Evolutionary conservation across 2,113 vertebrate genomes (phyloP), one percentile per base, ranked within the genome.

Genomic region (Chaetodon auriga): DNA sequence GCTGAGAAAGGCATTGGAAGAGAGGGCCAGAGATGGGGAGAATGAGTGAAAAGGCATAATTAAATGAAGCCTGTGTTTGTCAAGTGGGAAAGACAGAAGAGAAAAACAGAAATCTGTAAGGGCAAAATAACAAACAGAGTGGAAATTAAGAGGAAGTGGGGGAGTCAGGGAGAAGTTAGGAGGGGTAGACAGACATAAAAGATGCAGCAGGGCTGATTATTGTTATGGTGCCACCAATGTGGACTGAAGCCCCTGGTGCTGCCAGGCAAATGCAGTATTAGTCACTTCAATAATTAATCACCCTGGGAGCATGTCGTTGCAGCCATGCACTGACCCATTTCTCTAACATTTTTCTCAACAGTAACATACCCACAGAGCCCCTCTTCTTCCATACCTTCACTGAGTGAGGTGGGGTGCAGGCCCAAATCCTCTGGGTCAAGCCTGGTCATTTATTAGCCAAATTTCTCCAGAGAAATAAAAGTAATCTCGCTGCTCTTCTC

Each of bases 231-330:
- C 92, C 91, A 87, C 87, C 88, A 89, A 89, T 90, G 83, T 91
- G 91, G 87, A 92, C 92, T 81, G 84, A 90, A 90, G 85, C 89
- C 89, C 86, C 82, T 84, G 69, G 76, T 84, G 90, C 92, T 94
- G 83, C 85, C 90, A 93, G 92, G 91, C 87, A 94, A 95, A 95
- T 95, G 89, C 91, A 93, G 92, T 92, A 95, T 96, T 95, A 94
- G 92, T 95, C 93, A 95, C 92, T 93, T 95, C 82, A 96, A 96
- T 95, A 95, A 95, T 96, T 93, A 95, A 95, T 95, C 90, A 94
- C 85, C 90, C 90, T 93, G 92, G 89, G 91, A 95, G 94, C 92
- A 84, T 89, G 92, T 91, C 78, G 87, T 89, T 89, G 85, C 75
- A 91, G 93, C 89, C 92, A 92, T 88, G 82, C 69, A 75, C 77